Percentiles rank a stretch among this genome's conserved stretches.
These are phyloP conservation scores for Sebastes umbrosus DNA, from an alignment of 2,797 vertebrate species.

Conservation along the genomic window DNA sequence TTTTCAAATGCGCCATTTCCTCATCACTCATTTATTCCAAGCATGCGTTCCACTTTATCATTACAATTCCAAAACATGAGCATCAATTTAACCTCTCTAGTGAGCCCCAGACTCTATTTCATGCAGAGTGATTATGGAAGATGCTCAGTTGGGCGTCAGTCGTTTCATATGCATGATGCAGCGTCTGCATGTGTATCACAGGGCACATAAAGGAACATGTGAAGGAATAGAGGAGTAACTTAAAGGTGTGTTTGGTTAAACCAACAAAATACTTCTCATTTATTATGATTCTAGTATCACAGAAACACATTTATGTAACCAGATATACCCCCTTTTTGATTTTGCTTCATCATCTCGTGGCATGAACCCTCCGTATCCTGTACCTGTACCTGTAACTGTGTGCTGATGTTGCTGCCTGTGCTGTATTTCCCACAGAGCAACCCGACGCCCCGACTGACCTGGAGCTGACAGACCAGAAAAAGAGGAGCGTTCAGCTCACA, in stretches of 20 bases:
- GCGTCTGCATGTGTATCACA: constrained; percentile 39
- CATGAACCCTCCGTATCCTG: constrained; percentile 20
- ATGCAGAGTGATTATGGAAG: constrained; percentile 45
- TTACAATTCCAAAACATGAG: constrained; percentile 52
- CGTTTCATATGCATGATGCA: constrained; percentile 59
- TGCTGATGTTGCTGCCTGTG: constrained; percentile 30
- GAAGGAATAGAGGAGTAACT: neutral
- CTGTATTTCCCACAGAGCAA: constrained; percentile 80
- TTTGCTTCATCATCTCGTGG: constrained; percentile 32
- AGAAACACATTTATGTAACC: neutral
- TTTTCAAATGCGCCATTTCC: constrained; percentile 35
- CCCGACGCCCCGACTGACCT: constrained; percentile 94
- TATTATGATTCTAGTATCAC: neutral
- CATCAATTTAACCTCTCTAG: constrained; percentile 44
- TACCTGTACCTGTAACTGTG: neutral
- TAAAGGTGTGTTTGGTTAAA: constrained; percentile 7
- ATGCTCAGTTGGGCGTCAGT: constrained; percentile 20
- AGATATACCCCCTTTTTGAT: neutral
- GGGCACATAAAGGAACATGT: constrained; percentile 8
- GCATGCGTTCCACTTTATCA: constrained; percentile 59
- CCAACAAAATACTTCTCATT: neutral
- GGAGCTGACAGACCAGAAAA: constrained; percentile 90
- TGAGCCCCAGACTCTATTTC: constrained; percentile 50
- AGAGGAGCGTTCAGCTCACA: constrained; percentile 90
- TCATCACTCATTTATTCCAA: constrained; percentile 55